These are phyloP conservation scores for Chascanopsetta lugubris DNA, from an alignment of 2,113 vertebrate species.

Conservation along the genomic window DNA sequence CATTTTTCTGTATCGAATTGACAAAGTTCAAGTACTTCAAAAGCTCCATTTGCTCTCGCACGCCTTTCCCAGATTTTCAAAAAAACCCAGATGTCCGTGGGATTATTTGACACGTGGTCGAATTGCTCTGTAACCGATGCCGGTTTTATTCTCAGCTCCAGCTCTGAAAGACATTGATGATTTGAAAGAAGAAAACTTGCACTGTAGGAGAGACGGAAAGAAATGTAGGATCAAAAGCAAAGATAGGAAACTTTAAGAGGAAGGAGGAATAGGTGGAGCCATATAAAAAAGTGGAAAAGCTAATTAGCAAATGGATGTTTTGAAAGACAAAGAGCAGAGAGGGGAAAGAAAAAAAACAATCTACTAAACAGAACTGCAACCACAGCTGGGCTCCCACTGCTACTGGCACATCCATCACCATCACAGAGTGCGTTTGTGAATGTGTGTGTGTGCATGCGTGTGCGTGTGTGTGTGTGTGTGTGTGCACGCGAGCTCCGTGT, in stretches of 20 bases:
- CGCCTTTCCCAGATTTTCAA: no score
- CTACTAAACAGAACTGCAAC: slow-evolving; percentile 54
- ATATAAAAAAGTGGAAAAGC: slow-evolving; percentile 26
- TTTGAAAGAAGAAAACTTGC: not conserved
- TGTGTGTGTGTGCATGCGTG: not conserved
- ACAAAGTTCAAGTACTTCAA: no score
- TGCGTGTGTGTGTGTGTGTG: not conserved
- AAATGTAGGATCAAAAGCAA: not conserved
- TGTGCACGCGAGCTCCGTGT: no score
- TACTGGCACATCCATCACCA: slow-evolving; percentile 50
- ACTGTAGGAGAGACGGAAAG: not conserved
- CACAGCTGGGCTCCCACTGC: slow-evolving; percentile 31
- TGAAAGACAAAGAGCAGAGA: slow-evolving; percentile 54
- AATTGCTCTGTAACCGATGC: no score
- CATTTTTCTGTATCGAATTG: slow-evolving; percentile 10
- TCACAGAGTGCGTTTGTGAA: not conserved
- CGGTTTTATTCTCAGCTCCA: no score
- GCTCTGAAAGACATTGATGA: not conserved
- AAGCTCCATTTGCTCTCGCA: no score
- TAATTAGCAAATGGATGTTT: slow-evolving; percentile 63
- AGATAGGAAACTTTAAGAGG: not conserved
- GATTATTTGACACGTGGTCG: no score
- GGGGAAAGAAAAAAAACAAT: slow-evolving; percentile 42
- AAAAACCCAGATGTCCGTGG: no score
- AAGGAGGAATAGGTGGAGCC: slow-evolving; percentile 18